Evolutionary conservation across 2,113 vertebrate species (phyloP), one percentile per base, ranked within the genome.

Genomic region (Labrus mixtus): DNA sequence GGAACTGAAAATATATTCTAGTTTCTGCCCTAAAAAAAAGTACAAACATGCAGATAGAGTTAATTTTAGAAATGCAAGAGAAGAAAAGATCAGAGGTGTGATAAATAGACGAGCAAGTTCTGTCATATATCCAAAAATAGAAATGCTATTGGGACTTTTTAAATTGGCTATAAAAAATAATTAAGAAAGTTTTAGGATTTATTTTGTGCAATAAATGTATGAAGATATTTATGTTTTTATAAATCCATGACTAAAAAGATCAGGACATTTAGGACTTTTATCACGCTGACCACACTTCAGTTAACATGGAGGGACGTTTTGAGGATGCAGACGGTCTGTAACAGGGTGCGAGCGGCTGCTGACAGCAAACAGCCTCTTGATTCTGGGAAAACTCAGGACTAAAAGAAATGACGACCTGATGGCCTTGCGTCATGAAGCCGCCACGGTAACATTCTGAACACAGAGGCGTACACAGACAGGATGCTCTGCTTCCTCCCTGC

Each of bases 1-100:
- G 86, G 87, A 87, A 87, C 78, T 67, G 54, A 46, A 19, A 59
- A 69, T 25, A 83, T 81, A 84, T 76, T 55, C 72, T 50, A 79
- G 33, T 68, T 76, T 82, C 73, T 69, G 39, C 58, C n/a, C 37
- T 17, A 29, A 66, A 65, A 66, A 65, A 20, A 11, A 22, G 17
- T 10, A 39, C 45, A 51, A 82, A 12, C 53, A n/a, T 74, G 46
- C 61, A 62, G 60, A 58, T 22, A 16, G 13, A 25, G 51, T 20
- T 58, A 0, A 48, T 37, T 39, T 71, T 8, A 58, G 29, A 81
- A 50, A 33, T 59, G 16, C 8, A 36, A 45, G 37, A 67, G 53
- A 60, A 73, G 46, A 59, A 45, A 1, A 53, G 4, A 53, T 36
- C 17, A 22, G 54, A 23, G 5, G 6, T 48, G 36, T 11, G 8